Evolutionary conservation across 2,888 invertebrate genomes (phyloP).

Genomic region (Zygothrica quintamaculata): DNA sequence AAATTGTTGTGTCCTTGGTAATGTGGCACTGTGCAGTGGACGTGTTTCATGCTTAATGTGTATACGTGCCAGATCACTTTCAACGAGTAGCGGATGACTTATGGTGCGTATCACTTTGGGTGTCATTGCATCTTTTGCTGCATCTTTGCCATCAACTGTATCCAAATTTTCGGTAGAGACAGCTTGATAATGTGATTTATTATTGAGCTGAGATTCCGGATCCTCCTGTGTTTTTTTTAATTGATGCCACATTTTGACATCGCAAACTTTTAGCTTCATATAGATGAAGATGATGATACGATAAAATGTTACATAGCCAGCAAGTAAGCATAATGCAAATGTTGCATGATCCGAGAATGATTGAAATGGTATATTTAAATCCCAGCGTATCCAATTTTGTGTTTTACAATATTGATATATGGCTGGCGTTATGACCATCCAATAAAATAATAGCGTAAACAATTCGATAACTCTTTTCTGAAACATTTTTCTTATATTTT

Average conservation of each 20-base stretch:
- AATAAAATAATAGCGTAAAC: slow-evolving; percentile 64
- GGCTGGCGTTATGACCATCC: slow-evolving; percentile 65
- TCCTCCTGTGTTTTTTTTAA: slow-evolving; percentile 62
- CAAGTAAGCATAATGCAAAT: slow-evolving; percentile 56
- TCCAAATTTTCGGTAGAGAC: slow-evolving; percentile 62
- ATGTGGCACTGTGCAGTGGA: slow-evolving; percentile 51
- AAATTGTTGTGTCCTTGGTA: slow-evolving; percentile 44
- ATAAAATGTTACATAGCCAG: slow-evolving; percentile 64
- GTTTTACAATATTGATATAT: slow-evolving; percentile 59
- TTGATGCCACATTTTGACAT: slow-evolving; percentile 66
- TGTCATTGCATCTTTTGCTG: slow-evolving; percentile 2
- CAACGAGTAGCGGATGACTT: slow-evolving; percentile 65
- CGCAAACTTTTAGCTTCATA: slow-evolving; percentile 64
- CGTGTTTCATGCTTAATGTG: slow-evolving; percentile 67
- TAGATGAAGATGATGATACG: slow-evolving; percentile 63
- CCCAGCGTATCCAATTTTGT: slow-evolving; percentile 53
- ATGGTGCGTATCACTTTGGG: slow-evolving; percentile 67
- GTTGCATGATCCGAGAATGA: slow-evolving; percentile 55
- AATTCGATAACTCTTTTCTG: slow-evolving; percentile 73
- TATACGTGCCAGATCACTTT: slow-evolving; percentile 61
- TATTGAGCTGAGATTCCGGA: slow-evolving; percentile 54
- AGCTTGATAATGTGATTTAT: slow-evolving; percentile 64
- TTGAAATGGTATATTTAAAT: slow-evolving; percentile 56
- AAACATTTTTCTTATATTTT: slow-evolving; percentile 57
- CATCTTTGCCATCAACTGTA: slow-evolving; percentile 46